A percentile compares a stretch with the other conserved stretches of the same genome.
phyloP scores from a whole-genome alignment of 2,888 invertebrate species.

The Serripes groenlandicus region DNA sequence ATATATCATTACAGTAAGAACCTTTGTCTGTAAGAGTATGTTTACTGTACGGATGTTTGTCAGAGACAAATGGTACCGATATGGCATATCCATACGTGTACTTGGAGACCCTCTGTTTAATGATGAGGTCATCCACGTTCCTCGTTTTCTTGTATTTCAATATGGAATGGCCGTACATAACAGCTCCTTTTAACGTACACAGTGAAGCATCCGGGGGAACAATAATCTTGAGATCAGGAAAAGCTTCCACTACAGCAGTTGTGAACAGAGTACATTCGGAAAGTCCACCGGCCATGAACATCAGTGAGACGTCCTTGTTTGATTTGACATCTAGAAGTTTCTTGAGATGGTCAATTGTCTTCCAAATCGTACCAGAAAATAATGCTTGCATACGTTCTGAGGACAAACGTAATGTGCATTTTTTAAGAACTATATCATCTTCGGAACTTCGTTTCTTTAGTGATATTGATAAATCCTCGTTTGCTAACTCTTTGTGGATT shows the following conservation, averaged over 20 bases:
- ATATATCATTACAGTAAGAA: not conserved
- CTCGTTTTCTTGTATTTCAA: not conserved
- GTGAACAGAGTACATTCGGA: not conserved
- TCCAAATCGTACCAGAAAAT: not conserved
- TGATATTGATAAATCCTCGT: not conserved
- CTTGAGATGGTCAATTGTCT: not conserved
- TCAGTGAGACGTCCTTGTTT: not conserved
- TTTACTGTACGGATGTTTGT: not conserved
- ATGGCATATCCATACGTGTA: not conserved
- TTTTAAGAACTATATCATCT: not conserved
- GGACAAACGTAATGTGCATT: not conserved
- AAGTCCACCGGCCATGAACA: not conserved
- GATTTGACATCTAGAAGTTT: not conserved
- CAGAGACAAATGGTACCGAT: not conserved
- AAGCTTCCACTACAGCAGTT: not conserved
- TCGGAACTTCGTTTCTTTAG: not conserved
- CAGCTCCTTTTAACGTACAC: not conserved
- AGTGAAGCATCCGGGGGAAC: not conserved
- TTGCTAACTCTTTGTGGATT: not conserved
- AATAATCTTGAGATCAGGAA: not conserved
- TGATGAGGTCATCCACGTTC: not conserved
- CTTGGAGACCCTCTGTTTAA: not conserved
- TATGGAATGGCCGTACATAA: not conserved
- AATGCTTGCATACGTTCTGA: not conserved
- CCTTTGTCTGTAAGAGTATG: not conserved